phyloP scores from a whole-genome alignment of 2,113 vertebrate species.

The Psittacula cyanocephala region DNA sequence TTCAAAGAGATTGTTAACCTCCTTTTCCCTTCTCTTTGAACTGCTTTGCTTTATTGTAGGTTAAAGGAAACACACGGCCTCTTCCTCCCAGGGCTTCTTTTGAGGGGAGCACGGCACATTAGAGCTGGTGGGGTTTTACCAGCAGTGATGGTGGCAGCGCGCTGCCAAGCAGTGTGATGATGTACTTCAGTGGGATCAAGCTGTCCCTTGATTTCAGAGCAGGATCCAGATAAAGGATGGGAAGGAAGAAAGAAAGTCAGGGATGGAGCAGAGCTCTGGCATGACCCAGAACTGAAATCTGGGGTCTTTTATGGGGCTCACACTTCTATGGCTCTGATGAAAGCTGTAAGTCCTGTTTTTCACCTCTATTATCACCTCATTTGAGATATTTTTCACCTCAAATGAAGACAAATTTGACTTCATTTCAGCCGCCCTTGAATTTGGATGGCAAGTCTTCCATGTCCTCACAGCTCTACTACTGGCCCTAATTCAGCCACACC shows the following conservation, averaged over 20 bases:
- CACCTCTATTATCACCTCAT: background rate
- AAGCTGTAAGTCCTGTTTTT: background rate
- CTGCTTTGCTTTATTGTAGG: background rate
- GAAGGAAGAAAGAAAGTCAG: background rate
- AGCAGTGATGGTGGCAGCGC: fast-evolving
- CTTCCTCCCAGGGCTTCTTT: background rate
- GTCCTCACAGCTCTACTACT: background rate
- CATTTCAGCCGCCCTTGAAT: background rate
- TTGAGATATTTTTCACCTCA: background rate
- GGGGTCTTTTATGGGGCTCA: background rate
- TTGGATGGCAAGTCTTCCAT: background rate
- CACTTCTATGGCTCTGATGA: background rate
- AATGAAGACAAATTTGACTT: background rate
- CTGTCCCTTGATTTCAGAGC: background rate
- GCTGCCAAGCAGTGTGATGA: background rate
- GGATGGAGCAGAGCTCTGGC: background rate
- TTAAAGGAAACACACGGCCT: background rate
- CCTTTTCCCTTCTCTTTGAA: constrained; percentile 35
- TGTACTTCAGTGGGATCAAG: background rate
- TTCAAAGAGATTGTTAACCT: constrained; percentile 54
- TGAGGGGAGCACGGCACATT: background rate
- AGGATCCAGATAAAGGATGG: background rate
- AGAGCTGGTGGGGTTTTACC: background rate
- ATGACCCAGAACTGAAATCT: background rate
- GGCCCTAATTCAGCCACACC: background rate